Evolutionary conservation across 1,140 invertebrate species (phyloP).

Genomic region (Paralvinella palmiformis): DNA sequence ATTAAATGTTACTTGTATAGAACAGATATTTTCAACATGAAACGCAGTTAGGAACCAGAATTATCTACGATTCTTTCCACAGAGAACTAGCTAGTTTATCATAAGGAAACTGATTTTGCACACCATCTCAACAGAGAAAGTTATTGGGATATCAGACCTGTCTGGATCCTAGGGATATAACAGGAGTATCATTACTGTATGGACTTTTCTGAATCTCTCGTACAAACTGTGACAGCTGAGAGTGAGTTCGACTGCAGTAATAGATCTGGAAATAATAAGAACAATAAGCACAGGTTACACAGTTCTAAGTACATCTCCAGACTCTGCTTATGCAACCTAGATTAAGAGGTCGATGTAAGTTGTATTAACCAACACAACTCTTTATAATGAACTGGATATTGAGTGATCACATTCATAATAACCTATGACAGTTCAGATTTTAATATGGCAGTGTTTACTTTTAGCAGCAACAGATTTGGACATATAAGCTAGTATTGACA

Average conservation of each 20-base stretch:
- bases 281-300: too few species aligned
- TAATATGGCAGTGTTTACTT: too few species aligned
- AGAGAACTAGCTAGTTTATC: not conserved
- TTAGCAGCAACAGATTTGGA: too few species aligned
- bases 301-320: too few species aligned
- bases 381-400: too few species aligned
- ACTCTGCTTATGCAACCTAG: too few species aligned
- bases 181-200: slow-evolving; percentile 64
- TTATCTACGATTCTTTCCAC: not conserved
- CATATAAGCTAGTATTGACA: too few species aligned
- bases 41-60: not conserved
- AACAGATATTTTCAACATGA: slow-evolving; percentile 8
- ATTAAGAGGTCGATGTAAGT: too few species aligned
- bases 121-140: not conserved
- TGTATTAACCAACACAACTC: too few species aligned
- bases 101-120: not conserved
- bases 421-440: too few species aligned
- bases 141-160: slow-evolving; percentile 32
- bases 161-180: slow-evolving; percentile 84
- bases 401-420: too few species aligned
- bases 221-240: slow-evolving; percentile 90
- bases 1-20: too few species aligned
- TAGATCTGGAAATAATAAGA: slow-evolving; percentile 71
- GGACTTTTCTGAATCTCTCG: slow-evolving; percentile 80
- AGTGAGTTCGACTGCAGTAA: slow-evolving; percentile 93